Conservation (phyloP, 37 sponge, comb jelly and placozoan genomes). For the Theonella swinhoei region DNA sequence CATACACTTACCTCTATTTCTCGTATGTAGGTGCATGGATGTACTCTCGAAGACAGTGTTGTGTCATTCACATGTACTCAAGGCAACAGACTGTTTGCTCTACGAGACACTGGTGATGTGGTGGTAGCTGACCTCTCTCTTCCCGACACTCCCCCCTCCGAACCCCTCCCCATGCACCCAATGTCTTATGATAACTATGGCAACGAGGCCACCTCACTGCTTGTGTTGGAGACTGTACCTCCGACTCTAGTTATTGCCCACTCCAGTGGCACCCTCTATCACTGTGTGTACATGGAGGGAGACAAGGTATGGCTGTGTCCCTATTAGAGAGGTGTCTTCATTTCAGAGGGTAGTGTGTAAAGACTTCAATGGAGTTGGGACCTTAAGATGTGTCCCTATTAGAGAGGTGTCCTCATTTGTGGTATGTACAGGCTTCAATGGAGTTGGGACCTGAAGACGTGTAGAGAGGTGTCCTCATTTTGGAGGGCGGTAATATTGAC, state of each 20-base stretch:
- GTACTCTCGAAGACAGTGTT: conserved; percentile 16
- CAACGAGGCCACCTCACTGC: conserved; percentile 24
- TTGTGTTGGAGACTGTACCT: conserved; percentile 27
- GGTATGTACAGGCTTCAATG: background rate
- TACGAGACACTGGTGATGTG: conserved; percentile 49
- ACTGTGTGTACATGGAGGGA: conserved; percentile 50
- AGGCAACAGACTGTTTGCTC: conserved; percentile 4
- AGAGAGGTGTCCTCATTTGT: background rate
- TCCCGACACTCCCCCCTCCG: background rate
- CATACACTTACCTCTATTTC: too few relatives aligned
- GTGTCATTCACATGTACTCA: conserved; percentile 16
- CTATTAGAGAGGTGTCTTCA: too few relatives aligned
- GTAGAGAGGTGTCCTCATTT: too few relatives aligned
- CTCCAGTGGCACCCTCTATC: conserved; percentile 31
- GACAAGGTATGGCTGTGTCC: background rate
- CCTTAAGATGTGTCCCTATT: too few relatives aligned
- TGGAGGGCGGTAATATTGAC: background rate
- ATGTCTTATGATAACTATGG: conserved; percentile 46
- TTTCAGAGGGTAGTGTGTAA: too few relatives aligned
- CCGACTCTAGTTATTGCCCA: conserved; percentile 40
- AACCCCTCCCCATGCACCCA: conserved; percentile 49
- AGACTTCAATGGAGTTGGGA: too few relatives aligned
- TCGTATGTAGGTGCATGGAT: background rate
- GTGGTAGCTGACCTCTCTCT: background rate
- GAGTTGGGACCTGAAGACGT: too few relatives aligned